Percentiles rank a stretch among this genome's conserved stretches.
Conservation (phyloP, 1,140 invertebrate species). For the Pteromalus puparum region DNA sequence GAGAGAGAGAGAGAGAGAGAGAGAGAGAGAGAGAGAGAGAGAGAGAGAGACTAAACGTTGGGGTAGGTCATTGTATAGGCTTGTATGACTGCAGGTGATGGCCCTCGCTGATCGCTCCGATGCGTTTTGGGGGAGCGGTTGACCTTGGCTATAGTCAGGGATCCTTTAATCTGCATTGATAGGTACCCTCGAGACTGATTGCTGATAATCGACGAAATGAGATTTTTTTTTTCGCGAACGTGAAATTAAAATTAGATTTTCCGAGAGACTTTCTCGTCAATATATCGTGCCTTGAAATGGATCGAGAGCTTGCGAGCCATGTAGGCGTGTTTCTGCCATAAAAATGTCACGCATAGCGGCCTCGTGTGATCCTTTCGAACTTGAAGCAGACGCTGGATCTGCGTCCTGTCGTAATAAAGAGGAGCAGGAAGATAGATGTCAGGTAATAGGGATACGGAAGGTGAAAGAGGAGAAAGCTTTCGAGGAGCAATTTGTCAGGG, state of each 20-base stretch:
- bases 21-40: no score
- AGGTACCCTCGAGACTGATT: background rate
- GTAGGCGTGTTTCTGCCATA: background rate
- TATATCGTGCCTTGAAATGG: background rate
- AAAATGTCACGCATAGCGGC: constrained; percentile 19
- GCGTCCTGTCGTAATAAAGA: constrained; percentile 49
- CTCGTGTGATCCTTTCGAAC: background rate
- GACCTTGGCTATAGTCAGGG: constrained; percentile 33
- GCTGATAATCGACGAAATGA: background rate
- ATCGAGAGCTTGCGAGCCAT: background rate
- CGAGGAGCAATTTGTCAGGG: constrained; percentile 8
- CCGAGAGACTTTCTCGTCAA: background rate
- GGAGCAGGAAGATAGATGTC: constrained; percentile 41
- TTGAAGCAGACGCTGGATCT: constrained; percentile 8
- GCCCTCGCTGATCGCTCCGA: constrained; percentile 7
- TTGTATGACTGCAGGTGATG: constrained; percentile 39
- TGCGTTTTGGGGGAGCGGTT: constrained; percentile 41
- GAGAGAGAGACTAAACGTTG: constrained; percentile 30
- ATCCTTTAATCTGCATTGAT: constrained; percentile 21
- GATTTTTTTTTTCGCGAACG: background rate
- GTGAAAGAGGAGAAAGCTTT: background rate
- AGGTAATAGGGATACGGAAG: constrained; percentile 26
- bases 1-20: no score
- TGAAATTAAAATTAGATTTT: no score
- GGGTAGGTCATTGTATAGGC: constrained; percentile 35